Conservation (phyloP, 2,113 vertebrate genomes). For the Phaethon lepturus region DNA sequence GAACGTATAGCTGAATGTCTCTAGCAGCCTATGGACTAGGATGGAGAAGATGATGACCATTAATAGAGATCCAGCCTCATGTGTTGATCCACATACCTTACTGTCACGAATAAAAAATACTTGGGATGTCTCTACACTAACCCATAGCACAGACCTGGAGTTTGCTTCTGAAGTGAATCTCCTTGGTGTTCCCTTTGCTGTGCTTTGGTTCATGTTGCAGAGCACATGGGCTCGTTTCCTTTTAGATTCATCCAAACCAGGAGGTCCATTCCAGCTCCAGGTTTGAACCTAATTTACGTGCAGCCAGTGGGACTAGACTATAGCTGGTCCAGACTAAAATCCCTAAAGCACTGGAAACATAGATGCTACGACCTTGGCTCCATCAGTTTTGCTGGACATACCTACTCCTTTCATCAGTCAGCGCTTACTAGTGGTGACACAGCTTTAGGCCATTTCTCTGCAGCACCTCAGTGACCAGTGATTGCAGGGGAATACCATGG, state of each 20-base stretch:
- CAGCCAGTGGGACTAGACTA: neutral
- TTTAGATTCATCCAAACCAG: neutral
- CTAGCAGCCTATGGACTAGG: neutral
- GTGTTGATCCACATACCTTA: neutral
- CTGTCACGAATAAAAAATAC: neutral
- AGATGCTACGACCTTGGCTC: neutral
- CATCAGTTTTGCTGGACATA: neutral
- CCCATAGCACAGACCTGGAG: neutral
- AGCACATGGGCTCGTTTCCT: neutral
- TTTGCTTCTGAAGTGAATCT: neutral
- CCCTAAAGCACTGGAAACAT: neutral
- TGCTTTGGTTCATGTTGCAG: neutral
- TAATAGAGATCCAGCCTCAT: neutral
- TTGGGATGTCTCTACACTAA: neutral
- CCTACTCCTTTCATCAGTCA: neutral
- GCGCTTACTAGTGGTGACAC: neutral
- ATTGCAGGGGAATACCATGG: neutral
- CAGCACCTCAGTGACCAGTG: fast-evolving
- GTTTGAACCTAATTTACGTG: neutral
- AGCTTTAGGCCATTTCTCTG: neutral
- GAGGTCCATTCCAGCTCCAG: neutral
- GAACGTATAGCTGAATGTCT: neutral
- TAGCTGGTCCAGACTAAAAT: neutral
- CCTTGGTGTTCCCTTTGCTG: neutral
- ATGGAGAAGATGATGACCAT: neutral